Conservation (phyloP, 2,888 invertebrate genomes). For the Busseola fusca region DNA sequence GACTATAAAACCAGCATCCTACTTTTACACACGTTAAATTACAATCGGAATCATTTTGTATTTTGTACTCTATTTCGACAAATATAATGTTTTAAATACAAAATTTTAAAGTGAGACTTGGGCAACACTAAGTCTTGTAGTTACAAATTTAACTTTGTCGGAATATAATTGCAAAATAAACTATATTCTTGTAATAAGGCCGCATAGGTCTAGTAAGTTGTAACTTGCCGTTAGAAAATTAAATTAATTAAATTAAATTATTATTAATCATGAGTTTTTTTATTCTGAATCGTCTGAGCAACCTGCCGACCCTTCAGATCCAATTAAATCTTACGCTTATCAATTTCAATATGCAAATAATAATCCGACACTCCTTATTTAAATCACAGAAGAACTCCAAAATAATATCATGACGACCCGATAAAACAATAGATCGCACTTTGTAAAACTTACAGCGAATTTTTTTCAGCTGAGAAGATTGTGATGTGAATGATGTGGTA, state of each 20-base stretch:
- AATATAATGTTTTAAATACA: not conserved
- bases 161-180: not conserved
- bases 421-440: constrained; percentile 37
- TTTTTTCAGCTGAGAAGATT: constrained; percentile 8
- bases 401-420: constrained; percentile 30
- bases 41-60: not conserved
- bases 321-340: constrained; percentile 40
- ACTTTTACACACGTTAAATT: too few species aligned
- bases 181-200: not conserved
- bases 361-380: constrained; percentile 36
- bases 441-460: constrained; percentile 33
- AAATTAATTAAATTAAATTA: too few species aligned
- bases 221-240: not conserved
- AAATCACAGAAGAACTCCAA: constrained; percentile 40
- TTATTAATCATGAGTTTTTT: not conserved
- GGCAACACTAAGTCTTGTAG: not conserved
- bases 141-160: not conserved
- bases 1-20: too few species aligned
- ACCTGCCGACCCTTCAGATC: not conserved
- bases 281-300: not conserved
- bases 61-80: not conserved
- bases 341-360: constrained; percentile 48
- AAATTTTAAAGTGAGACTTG: not conserved
- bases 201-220: not conserved
- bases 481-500: constrained; percentile 8